Evolutionary conservation across 2,797 vertebrate genomes (phyloP).

Genomic region (Pachyuromys duprasi): DNA sequence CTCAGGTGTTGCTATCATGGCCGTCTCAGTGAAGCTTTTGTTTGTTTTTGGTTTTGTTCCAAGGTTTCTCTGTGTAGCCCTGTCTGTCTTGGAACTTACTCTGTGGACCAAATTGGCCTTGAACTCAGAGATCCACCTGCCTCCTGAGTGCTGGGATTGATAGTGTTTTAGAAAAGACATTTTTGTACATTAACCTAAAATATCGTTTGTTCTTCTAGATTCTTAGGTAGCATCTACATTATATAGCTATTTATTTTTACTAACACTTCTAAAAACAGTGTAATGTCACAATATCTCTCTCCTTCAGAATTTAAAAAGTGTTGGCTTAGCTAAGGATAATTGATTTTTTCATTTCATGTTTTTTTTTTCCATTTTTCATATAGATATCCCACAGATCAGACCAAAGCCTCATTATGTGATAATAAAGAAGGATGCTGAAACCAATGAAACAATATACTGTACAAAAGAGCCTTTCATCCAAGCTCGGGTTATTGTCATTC

Average conservation of each 20-base stretch:
- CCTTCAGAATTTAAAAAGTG: slow-evolving; percentile 50
- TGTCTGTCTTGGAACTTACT: background rate
- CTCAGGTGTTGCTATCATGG: background rate
- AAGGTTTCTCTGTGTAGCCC: background rate
- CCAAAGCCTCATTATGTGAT: slow-evolving; percentile 96
- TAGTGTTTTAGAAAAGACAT: slow-evolving; percentile 37
- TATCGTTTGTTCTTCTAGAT: slow-evolving; percentile 8
- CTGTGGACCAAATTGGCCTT: background rate
- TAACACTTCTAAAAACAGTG: slow-evolving; percentile 6
- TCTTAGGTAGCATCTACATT: slow-evolving; percentile 49
- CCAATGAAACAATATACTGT: slow-evolving; percentile 94
- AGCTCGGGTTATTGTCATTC: slow-evolving; percentile 97
- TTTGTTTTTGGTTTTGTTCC: background rate
- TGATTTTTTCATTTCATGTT: slow-evolving; percentile 42
- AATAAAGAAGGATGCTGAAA: slow-evolving; percentile 95
- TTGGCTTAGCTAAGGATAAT: slow-evolving; percentile 17
- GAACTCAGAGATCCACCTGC: background rate
- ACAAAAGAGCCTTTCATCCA: slow-evolving; percentile 99
- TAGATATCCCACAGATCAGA: slow-evolving; percentile 97
- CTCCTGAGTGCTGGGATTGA: background rate
- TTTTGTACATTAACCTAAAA: slow-evolving; percentile 7
- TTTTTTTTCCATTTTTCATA: slow-evolving; percentile 26
- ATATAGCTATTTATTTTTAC: slow-evolving; percentile 18
- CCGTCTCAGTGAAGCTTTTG: background rate
- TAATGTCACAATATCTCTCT: background rate